phyloP scores from a whole-genome alignment of 2,113 vertebrate genomes.

The Rousettus leschenaultii region DNA sequence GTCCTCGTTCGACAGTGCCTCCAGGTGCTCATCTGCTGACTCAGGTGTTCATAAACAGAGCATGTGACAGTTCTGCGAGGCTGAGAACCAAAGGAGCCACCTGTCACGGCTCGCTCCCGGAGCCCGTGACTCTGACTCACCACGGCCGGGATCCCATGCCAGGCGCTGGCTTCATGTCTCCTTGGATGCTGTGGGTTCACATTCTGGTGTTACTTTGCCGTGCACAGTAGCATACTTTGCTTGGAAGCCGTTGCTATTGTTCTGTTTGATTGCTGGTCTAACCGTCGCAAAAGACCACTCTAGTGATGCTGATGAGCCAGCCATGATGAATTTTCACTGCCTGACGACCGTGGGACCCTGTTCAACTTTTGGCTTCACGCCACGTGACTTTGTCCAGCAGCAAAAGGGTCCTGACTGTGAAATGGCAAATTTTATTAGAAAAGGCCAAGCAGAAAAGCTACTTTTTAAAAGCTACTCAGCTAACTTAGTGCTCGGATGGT shows the following conservation, averaged over 20 bases:
- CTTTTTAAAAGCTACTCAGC: neutral
- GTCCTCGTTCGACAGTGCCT: neutral
- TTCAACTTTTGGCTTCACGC: neutral
- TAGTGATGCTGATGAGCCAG: neutral
- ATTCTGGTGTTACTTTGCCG: neutral
- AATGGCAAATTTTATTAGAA: neutral
- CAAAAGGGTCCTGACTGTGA: neutral
- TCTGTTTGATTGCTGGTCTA: neutral
- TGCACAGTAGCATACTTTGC: neutral
- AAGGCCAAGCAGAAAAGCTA: neutral
- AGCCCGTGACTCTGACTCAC: neutral
- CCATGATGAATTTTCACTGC: neutral
- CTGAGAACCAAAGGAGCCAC: neutral
- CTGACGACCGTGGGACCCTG: neutral
- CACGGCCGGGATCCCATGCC: neutral
- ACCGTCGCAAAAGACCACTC: neutral
- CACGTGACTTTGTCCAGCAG: neutral
- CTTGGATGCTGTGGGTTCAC: neutral
- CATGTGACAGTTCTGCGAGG: neutral
- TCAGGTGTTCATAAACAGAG: neutral
- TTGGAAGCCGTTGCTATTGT: neutral
- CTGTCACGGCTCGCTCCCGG: neutral
- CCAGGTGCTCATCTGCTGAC: neutral
- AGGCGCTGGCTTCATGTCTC: neutral
- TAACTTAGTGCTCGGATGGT: neutral